Conservation (phyloP, 2,113 vertebrate species). For the Zosterops hypoxanthus region DNA sequence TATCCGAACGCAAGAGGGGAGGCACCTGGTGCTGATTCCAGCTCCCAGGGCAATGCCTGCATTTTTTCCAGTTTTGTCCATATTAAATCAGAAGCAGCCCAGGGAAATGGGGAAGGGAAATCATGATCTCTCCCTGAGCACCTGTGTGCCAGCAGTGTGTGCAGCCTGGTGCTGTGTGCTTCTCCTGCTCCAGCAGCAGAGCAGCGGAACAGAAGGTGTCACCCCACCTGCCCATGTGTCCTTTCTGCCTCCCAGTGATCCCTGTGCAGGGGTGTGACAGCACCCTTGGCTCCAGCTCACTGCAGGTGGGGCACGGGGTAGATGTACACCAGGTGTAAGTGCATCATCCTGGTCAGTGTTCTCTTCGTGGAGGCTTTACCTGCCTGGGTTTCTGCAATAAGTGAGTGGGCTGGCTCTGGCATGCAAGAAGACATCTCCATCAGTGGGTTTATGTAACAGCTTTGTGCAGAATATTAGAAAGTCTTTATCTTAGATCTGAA, state of each 20-base stretch:
- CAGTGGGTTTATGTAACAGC: not conserved
- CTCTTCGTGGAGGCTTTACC: not conserved
- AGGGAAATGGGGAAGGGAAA: not conserved
- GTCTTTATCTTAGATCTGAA: not conserved
- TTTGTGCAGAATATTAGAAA: not conserved
- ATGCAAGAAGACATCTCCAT: not conserved
- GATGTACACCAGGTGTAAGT: rapidly evolving
- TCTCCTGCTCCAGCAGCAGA: not conserved
- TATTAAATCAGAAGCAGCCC: not conserved
- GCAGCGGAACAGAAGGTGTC: not conserved
- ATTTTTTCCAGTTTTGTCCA: not conserved
- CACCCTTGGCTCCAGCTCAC: not conserved
- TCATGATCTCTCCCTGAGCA: not conserved
- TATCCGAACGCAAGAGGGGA: not conserved
- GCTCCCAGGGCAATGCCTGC: not conserved
- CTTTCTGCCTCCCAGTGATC: not conserved
- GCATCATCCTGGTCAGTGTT: not conserved
- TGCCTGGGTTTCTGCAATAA: not conserved
- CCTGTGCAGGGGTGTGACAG: not conserved
- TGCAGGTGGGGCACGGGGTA: not conserved
- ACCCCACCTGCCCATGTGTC: not conserved
- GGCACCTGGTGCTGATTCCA: not conserved
- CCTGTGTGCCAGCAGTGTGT: not conserved
- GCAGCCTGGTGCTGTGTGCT: not conserved
- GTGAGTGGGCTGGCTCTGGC: not conserved